Base-by-base conservation (phyloP, 92 coral and sea anemone genomes). In the Epizoanthus stellaris region DNA sequence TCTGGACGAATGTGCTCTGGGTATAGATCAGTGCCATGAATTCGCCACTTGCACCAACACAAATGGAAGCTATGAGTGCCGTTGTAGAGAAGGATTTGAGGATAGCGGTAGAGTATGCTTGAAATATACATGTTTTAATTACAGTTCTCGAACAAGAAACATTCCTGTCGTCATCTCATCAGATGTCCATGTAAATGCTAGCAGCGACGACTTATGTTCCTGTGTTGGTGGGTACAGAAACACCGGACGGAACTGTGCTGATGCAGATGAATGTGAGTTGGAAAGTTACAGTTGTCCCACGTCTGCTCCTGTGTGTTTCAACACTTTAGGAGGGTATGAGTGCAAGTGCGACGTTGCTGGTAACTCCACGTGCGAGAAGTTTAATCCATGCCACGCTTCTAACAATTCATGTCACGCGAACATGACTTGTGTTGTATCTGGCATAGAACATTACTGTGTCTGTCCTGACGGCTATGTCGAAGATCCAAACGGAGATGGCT, bases 291-390 rank as follows among this genome's bases (percentile, higher is more conserved):
- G 59, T 43, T 91, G 94, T 45, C 94, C 93, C 6, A 19, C 54
- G 14, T 47, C 4, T 5, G 85, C 89, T 19, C 94, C 94, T 20
- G 64, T 91, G n/a, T 91, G 94, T 64, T 77, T 84, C 58, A 91
- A 91, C 80, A 70, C 90, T 23, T 20, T 84, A 12, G 94, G 94
- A 4, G 91, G 94, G 42, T 91, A 91, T 75, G 94, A 88, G 61
- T 91, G 94, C 77, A 85, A 91, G 70, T 91, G 94, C 67, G 91
- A 91, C 80, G 91, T 88, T 16, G 58, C 60, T 9, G 63, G 62
- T 45, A 91, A 91, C 65, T 20, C 74, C 20, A 83, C 94, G 5
- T 91, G 94, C 60, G 92, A 91, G 34, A 14, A 47, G 11, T 89
- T 91, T 25, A 88, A 85, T 52, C 94, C 94, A 12, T 91, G 94